Conservation (phyloP, 2,888 invertebrate genomes). For the Drosophila birchii region DNA sequence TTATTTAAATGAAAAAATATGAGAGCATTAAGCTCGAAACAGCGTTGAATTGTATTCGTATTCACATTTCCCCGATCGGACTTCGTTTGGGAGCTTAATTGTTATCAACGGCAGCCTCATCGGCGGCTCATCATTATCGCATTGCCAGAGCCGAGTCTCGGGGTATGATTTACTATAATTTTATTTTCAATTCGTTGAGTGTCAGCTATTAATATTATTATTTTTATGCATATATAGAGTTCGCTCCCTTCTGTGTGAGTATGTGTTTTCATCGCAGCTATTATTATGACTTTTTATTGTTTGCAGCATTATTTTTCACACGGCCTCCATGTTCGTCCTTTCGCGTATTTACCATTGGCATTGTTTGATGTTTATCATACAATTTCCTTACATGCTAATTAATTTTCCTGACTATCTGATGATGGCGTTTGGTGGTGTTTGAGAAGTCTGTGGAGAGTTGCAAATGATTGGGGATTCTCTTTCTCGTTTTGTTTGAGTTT, state of each 20-base stretch:
- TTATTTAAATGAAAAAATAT: slow-evolving; percentile 29
- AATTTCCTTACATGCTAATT: slow-evolving; percentile 75
- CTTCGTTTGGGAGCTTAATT: slow-evolving; percentile 62
- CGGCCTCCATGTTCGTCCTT: slow-evolving; percentile 20
- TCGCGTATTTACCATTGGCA: slow-evolving; percentile 20
- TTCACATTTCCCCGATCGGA: slow-evolving; percentile 20
- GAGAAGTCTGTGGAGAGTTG: slow-evolving; percentile 11
- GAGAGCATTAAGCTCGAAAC: slow-evolving; percentile 32
- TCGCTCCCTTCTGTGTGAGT: slow-evolving; percentile 8
- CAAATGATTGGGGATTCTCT: slow-evolving; percentile 29
- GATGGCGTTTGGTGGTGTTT: slow-evolving; percentile 5
- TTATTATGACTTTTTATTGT: slow-evolving; percentile 63
- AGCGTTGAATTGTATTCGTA: slow-evolving; percentile 19
- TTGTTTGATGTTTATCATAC: slow-evolving; percentile 73
- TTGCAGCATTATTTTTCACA: slow-evolving; percentile 43
- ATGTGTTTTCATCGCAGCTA: slow-evolving; percentile 62
- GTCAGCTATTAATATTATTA: slow-evolving; percentile 78
- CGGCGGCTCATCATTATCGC: slow-evolving; percentile 64
- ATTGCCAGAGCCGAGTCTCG: slow-evolving; percentile 15
- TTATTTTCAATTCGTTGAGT: slow-evolving; percentile 74
- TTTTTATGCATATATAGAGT: slow-evolving; percentile 51
- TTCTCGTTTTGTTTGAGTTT: background rate
- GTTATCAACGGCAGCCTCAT: slow-evolving; percentile 62
- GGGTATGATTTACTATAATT: slow-evolving; percentile 71
- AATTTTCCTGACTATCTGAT: slow-evolving; percentile 59